Percentiles rank a stretch among this genome's conserved stretches.
Evolutionary conservation across 1,140 invertebrate species (phyloP).

Genomic region (Arctopsyche grandis): DNA sequence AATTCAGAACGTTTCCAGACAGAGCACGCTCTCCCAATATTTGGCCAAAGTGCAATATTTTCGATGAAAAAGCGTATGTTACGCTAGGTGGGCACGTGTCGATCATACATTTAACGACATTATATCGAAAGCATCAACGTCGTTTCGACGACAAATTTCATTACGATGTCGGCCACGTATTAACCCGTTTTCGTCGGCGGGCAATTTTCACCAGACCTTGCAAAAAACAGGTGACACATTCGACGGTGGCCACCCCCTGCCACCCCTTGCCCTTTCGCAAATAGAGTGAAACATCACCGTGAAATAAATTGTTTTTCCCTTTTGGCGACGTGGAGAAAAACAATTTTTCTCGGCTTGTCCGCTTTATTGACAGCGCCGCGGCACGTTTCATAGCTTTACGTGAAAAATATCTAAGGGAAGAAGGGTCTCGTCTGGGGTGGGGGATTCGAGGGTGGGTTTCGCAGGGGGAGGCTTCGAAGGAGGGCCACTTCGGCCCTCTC

Average conservation of each 20-base stretch:
- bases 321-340: slow-evolving; percentile 19
- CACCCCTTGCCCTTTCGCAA: not conserved
- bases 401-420: slow-evolving; percentile 50
- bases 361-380: slow-evolving; percentile 50
- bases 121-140: too few relatives aligned
- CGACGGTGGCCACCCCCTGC: not conserved
- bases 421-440: not conserved
- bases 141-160: not conserved
- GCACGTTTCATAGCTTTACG: slow-evolving; percentile 55
- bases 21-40: too few relatives aligned
- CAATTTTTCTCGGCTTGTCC: slow-evolving; percentile 42
- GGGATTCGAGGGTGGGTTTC: not conserved
- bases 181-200: not conserved
- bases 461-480: not conserved
- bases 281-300: slow-evolving; percentile 17
- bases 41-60: too few relatives aligned
- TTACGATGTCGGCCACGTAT: slow-evolving; percentile 20
- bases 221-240: slow-evolving; percentile 23
- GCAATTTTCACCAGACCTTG: not conserved
- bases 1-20: too few relatives aligned
- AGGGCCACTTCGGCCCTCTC: slow-evolving; percentile 3
- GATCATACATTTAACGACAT: too few relatives aligned
- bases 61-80: too few relatives aligned
- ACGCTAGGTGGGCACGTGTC: too few relatives aligned
- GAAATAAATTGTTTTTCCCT: slow-evolving; percentile 40